A percentile compares a stretch with the other conserved stretches of the same genome.
Conservation (phyloP, 2,888 invertebrate species). For the Thymelicus lineola region DNA sequence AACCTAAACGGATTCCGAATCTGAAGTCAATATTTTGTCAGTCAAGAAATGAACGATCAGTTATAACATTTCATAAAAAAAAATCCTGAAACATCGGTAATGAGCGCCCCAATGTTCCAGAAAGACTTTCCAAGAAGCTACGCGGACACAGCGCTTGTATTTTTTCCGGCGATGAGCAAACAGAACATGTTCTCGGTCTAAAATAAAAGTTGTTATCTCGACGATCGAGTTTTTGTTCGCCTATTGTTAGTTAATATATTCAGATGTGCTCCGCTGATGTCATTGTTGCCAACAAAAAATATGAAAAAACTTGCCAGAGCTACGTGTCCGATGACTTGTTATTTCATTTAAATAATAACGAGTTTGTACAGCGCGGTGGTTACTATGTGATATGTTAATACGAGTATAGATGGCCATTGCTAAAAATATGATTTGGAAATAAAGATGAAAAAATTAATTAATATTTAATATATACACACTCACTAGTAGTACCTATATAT, state of each 20-base stretch:
- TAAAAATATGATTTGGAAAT: not conserved
- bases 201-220: constrained; percentile 42
- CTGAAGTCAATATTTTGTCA: too few species aligned
- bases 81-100: constrained; percentile 4
- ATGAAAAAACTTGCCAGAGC: constrained; percentile 29
- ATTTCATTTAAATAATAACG: constrained; percentile 44
- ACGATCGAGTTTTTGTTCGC: constrained; percentile 42
- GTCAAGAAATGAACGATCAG: too few species aligned
- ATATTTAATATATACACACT: too few species aligned
- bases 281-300: constrained; percentile 45
- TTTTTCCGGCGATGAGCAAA: constrained; percentile 29
- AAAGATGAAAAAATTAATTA: not conserved
- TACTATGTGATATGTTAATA: not conserved
- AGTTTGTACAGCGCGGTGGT: constrained; percentile 34
- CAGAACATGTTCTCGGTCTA: constrained; percentile 32
- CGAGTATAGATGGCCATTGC: not conserved
- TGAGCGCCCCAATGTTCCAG: constrained; percentile 11
- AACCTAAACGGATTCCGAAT: too few species aligned
- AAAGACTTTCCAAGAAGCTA: constrained; percentile 31
- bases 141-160: constrained; percentile 12
- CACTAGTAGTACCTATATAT: too few species aligned
- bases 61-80: not conserved
- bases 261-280: constrained; percentile 46
- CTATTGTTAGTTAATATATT: constrained; percentile 45
- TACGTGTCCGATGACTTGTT: constrained; percentile 42